These are phyloP conservation scores for Gandaritis pyraliata DNA, from an alignment of 2,888 invertebrate species.

Conservation along the genomic window DNA sequence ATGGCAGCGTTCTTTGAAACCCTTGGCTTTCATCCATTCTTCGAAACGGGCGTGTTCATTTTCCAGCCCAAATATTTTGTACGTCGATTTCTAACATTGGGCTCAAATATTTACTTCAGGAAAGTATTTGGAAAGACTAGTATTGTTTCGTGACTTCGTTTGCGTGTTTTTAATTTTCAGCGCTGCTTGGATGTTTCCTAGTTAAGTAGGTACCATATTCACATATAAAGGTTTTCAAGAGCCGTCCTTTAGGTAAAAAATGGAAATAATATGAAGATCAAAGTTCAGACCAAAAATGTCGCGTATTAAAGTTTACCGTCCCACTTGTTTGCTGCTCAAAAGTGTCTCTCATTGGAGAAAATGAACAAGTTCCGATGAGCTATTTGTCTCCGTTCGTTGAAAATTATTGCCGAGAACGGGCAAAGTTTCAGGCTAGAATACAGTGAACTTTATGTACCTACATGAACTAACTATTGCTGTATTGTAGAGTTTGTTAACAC, in stretches of 20 bases:
- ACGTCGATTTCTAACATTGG: neutral
- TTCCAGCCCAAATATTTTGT: constrained; percentile 6
- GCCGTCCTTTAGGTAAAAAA: too few species aligned
- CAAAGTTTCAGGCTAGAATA: constrained; percentile 5
- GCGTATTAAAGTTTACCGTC: neutral
- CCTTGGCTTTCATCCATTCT: neutral
- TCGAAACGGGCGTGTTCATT: neutral
- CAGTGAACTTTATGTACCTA: constrained; percentile 9
- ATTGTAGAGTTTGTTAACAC: too few species aligned
- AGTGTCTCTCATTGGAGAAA: neutral
- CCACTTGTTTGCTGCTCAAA: neutral
- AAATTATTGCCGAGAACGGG: constrained; percentile 5
- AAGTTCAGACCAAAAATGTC: neutral
- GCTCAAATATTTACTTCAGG: neutral
- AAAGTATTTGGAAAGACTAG: too few species aligned
- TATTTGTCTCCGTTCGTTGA: constrained; percentile 17
- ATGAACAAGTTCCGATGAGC: constrained; percentile 7
- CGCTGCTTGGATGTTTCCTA: too few species aligned
- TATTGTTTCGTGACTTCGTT: too few species aligned
- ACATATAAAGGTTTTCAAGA: too few species aligned
- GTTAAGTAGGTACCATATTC: too few species aligned
- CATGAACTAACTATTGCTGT: neutral
- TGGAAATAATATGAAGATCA: too few species aligned
- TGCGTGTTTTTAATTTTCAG: too few species aligned
- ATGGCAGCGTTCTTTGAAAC: neutral